These are phyloP conservation scores for Chrysina gloriosa DNA, from an alignment of 2,888 invertebrate species.

Conservation along the genomic window DNA sequence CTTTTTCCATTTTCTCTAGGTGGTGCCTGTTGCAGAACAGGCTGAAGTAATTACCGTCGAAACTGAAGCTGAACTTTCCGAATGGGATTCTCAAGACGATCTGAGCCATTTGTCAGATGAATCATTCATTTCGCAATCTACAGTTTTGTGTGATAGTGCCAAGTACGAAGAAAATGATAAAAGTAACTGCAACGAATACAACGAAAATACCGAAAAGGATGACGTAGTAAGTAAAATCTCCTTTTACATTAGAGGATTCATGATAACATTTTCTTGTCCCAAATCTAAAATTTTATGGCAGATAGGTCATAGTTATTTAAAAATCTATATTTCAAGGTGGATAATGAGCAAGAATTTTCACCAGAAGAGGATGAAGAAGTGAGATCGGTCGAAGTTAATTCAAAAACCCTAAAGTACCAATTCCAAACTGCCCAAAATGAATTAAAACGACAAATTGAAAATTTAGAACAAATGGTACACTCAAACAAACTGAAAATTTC, in stretches of 20 bases:
- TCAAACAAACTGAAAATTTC: constrained; percentile 56
- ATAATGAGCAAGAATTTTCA: constrained; percentile 25
- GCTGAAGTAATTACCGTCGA: constrained; percentile 37
- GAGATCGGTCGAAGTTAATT: constrained; percentile 54
- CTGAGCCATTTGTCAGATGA: constrained; percentile 40
- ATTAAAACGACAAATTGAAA: constrained; percentile 59
- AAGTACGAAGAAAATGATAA: constrained; percentile 32
- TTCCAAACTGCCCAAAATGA: constrained; percentile 61
- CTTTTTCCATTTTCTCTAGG: constrained; percentile 31
- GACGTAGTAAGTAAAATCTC: constrained; percentile 7
- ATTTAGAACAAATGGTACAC: constrained; percentile 57
- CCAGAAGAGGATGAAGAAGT: constrained; percentile 34
- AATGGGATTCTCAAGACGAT: constrained; percentile 41
- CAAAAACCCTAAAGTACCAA: constrained; percentile 63
- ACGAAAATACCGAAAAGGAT: constrained; percentile 27
- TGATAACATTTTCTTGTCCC: no score
- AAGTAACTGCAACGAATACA: constrained; percentile 35
- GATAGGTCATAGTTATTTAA: no score
- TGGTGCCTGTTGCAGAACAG: constrained; percentile 38
- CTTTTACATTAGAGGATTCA: no score
- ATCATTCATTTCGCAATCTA: constrained; percentile 34
- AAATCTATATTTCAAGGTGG: constrained; percentile 21
- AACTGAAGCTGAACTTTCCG: constrained; percentile 32
- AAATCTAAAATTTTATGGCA: no score
- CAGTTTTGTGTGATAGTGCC: constrained; percentile 20